A percentile compares a stretch with the other conserved stretches of the same genome.
Evolutionary conservation across 2,113 vertebrate genomes (phyloP).

Genomic region (Ptyas mucosa): DNA sequence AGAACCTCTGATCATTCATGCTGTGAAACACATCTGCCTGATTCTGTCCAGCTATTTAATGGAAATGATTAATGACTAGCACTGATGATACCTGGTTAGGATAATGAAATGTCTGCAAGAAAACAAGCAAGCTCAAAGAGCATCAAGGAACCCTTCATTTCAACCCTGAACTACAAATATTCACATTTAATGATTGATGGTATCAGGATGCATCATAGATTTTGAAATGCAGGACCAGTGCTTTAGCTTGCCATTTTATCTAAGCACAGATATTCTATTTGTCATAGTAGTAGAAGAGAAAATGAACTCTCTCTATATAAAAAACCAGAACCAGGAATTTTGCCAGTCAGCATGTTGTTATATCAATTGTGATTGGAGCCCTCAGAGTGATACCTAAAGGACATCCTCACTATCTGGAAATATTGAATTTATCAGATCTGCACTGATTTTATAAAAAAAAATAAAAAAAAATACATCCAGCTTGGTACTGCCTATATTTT

Average conservation of each 20-base stretch:
- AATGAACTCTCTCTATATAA: not conserved
- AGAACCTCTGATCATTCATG: not conserved
- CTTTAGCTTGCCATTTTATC: not conserved
- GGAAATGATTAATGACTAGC: too few relatives aligned
- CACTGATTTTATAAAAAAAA: not conserved
- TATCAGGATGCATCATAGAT: not conserved
- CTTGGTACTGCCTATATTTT: not conserved
- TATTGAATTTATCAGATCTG: not conserved
- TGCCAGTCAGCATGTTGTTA: not conserved
- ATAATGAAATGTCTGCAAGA: too few relatives aligned
- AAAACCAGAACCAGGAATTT: not conserved
- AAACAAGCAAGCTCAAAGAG: too few relatives aligned
- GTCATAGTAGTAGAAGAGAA: not conserved
- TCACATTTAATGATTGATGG: not conserved
- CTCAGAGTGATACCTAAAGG: not conserved
- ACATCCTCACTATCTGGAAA: not conserved
- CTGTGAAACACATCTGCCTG: not conserved
- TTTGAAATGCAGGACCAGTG: not conserved
- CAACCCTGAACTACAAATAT: too few relatives aligned
- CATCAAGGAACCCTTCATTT: too few relatives aligned
- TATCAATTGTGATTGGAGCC: not conserved
- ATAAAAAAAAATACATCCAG: not conserved
- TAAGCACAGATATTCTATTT: not conserved
- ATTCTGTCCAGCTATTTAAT: not conserved
- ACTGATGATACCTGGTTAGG: too few relatives aligned